Conservation (phyloP, 2,113 vertebrate species). For the Nansenia antarctica region DNA sequence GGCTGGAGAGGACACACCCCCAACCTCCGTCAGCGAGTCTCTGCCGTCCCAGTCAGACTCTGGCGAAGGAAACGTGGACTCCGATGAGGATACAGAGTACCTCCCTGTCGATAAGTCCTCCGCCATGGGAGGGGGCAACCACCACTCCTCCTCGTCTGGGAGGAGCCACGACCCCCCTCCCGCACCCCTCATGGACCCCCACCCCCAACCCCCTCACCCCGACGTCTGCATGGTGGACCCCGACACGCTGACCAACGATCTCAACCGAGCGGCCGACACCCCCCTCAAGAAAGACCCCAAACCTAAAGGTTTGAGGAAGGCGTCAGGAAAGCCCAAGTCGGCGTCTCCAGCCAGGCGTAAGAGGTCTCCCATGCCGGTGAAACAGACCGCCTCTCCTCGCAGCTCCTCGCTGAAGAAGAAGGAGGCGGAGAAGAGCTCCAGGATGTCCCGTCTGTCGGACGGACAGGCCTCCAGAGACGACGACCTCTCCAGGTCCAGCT, state of each 20-base stretch:
- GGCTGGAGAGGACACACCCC: slow-evolving; percentile 88
- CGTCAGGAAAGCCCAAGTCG: slow-evolving; percentile 84
- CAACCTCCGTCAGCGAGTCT: slow-evolving; percentile 92
- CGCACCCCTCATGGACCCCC: slow-evolving; percentile 83
- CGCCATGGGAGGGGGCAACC: slow-evolving; percentile 66
- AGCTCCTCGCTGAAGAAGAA: slow-evolving; percentile 78
- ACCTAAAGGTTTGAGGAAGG: slow-evolving; percentile 81
- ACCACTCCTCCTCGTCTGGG: slow-evolving; percentile 73
- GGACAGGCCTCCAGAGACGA: slow-evolving; percentile 82
- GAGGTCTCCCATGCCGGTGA: slow-evolving; percentile 83
- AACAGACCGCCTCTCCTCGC: slow-evolving; percentile 77
- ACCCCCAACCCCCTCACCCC: slow-evolving; percentile 85
- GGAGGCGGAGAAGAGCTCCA: slow-evolving; percentile 79
- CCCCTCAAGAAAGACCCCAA: slow-evolving; percentile 90
- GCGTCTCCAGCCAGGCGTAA: slow-evolving; percentile 87
- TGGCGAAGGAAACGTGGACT: slow-evolving; percentile 87
- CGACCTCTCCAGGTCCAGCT: slow-evolving; percentile 79
- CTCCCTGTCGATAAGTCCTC: slow-evolving; percentile 83
- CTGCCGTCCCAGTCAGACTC: slow-evolving; percentile 93
- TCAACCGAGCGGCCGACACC: slow-evolving; percentile 74
- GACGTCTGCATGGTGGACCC: slow-evolving; percentile 98
- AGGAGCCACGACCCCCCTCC: slow-evolving; percentile 86
- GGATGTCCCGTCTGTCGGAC: slow-evolving; percentile 71
- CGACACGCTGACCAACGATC: slow-evolving; percentile 80
- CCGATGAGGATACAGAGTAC: slow-evolving; percentile 86